phyloP scores from a whole-genome alignment of 2,113 vertebrate species.

The Atrichornis clamosus region DNA sequence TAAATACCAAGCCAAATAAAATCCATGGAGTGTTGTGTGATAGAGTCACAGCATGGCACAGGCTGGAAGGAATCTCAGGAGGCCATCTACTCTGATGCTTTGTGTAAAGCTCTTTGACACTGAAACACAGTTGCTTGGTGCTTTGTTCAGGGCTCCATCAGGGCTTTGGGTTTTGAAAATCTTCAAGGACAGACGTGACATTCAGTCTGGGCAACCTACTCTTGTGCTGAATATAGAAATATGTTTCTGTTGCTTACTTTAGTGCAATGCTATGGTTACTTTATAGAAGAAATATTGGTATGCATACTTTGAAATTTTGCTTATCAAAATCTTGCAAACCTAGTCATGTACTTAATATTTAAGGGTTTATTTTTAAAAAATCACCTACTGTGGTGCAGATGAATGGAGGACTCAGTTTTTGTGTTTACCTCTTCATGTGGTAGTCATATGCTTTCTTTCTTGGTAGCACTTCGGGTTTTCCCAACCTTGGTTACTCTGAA shows the following conservation, averaged over 20 bases:
- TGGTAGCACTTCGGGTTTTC: neutral
- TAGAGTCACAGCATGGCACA: neutral
- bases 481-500: neutral
- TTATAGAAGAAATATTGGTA: neutral
- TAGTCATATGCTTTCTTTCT: neutral
- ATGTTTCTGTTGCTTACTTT: neutral
- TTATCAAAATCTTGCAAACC: neutral
- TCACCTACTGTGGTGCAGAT: neutral
- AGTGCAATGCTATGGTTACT: neutral
- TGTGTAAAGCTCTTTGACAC: neutral
- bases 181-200: accelerated
- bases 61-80: neutral
- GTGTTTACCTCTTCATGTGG: neutral
- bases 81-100: neutral
- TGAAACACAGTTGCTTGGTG: neutral
- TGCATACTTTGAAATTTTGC: neutral
- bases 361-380: neutral
- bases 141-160: neutral
- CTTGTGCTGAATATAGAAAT: neutral
- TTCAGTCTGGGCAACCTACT: neutral
- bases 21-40: neutral
- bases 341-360: neutral
- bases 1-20: neutral
- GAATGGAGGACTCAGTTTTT: neutral
- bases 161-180: neutral